Evolutionary conservation across 2,888 invertebrate genomes (phyloP), one percentile per base, ranked within the genome.

Genomic region (Acrocera orbiculus): DNA sequence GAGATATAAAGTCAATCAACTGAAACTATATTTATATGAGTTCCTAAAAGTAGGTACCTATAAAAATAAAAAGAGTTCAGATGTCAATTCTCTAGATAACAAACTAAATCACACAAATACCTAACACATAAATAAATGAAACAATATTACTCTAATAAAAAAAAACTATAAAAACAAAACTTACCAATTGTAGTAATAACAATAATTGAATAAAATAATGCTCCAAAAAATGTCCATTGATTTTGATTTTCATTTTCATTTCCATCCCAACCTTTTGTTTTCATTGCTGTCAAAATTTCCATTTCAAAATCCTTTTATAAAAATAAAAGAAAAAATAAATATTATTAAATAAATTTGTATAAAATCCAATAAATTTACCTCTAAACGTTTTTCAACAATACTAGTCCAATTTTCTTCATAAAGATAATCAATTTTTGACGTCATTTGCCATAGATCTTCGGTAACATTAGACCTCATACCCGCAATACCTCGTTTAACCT

Each of bases 171-270:
- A 22, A 22, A 9, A 9, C 9, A 22, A 39, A 30, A 62, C 75
- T 70, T 53, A 89, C 90, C 92, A 44, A 92, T 92, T 22, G 92
- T 92, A 34, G 92, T 92, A 58, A 92, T 92, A 44, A 92, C 89
- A 46, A 92, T 87, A 52, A 93, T 90, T 46, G 89, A 89, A 64
- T 90, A 92, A 63, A 92, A 85, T 14, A 93, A 67, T 0, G 90
- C 83, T 10, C 90, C 90, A 15, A 77, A 77, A 59, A 78, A 79
- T 28, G 83, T 82, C 86, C 87, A 85, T 56, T 86, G 83, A 36
- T 68, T 63, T 52, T 65, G 65, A 3, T 62, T 59, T 30, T 63
- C 56, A 47, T 69, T 70, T 56, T 75, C 75, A 48, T 71, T 74
- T 32, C 89, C 89, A 52, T 89, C 85, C 85, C 87, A 89, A 4